Evolutionary conservation across 2,888 invertebrate genomes (phyloP), one percentile per base, ranked within the genome.

Genomic region (Oithona nana): DNA sequence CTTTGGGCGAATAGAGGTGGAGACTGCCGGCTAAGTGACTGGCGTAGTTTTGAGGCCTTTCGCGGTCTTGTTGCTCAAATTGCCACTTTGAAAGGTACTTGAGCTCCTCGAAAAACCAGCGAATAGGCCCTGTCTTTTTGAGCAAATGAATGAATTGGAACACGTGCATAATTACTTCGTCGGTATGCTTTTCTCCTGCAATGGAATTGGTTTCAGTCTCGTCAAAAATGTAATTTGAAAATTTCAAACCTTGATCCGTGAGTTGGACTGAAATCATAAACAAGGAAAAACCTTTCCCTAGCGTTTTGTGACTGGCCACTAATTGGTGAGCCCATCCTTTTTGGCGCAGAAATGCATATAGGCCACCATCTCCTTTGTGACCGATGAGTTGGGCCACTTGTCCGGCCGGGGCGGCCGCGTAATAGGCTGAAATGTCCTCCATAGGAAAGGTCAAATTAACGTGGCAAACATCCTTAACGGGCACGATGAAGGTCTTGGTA

Each of bases 71-170:
- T 48, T 50, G 22, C 59, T 59, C 59, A 50, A 59, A 59, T 28
- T 59, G 59, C 29, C 50, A 50, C 28, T 48, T 24, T 11, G 49
- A 28, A 22, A 59, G 22, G 22, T 28, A 48, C 29, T 59, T 48
- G 26, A 59, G 31, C 49, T 59, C 59, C n/a, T 59, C 59, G 29
- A 49, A 59, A 26, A 59, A 59, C 59, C 59, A 59, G 24, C 28
- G 24, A 13, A 28, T 48, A 20, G 59, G 59, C 16, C 59, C 59
- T 22, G 24, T 59, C 24, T 48, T 50, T 50, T 26, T 22, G 13
- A 59, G 59, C 26, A 54, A 54, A 20, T 59, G 48, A 26, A 59
- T 49, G 50, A 50, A 59, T 26, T 59, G 59, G 49, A 59, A 59
- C 13, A 59, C 59, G 26, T 28, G 8, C 28, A 26, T 48, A 13